Base-by-base conservation (phyloP, 2,888 invertebrate species). In the Atrina japonica region DNA sequence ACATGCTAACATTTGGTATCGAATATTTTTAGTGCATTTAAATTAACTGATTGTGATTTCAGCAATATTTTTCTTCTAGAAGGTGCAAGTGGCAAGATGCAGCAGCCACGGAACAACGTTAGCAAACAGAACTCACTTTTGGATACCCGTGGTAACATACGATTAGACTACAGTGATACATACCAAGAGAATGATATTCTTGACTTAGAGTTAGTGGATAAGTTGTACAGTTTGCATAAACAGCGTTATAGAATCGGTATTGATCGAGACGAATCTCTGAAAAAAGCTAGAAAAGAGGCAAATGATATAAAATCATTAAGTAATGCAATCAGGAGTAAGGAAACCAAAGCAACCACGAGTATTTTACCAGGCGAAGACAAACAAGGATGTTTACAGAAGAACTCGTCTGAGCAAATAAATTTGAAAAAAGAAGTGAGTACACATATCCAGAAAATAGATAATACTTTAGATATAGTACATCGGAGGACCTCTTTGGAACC, bases 91-190 rank as follows among this genome's bases (percentile, higher is more conserved):
- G 11, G 5, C 35, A 35, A 35, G 11, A 35, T 35, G 35, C 35
- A 35, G 35, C 35, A 35, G 35, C 35, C 5, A 35, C 35, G 11
- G 6, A 35, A 35, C n/a, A n/a, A n/a, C n/a, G n/a, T n/a, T 35
- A 35, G 11, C 35, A 5, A 11, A 35, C 35, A 7, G 35, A 35
- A 11, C 35, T 35, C 11, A 35, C 6, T 7, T 35, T 35, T 11
- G 35, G 35, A 35, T 11, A 35, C 35, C 35, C 35, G 35, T 35
- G 35, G 35, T 11, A 35, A 35, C 35, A 35, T 35, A 35, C 5
- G 77, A 25, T 73, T 77, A 43, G 81, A 81, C 55, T 77, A 78
- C 65, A 81, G 81, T 52, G 56, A 71, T 53, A 75, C 71, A 23
- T 76, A 78, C 41, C 60, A 75, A 3, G 77, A 81, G 14, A 81